Conservation (phyloP, 2,888 invertebrate species). For the Cremastobaeus sp. region DNA sequence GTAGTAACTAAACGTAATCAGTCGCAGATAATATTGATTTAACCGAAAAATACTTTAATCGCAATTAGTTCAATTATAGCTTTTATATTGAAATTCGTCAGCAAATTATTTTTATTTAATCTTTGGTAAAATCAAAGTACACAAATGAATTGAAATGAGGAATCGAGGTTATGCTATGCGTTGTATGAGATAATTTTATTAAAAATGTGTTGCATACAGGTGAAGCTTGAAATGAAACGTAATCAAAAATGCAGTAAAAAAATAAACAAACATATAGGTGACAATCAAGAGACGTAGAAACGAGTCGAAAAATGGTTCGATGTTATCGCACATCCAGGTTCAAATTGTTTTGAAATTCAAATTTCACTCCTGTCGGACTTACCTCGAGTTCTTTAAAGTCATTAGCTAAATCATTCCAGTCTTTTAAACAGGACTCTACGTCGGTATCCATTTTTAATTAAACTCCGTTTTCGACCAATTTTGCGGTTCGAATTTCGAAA, state of each 20-base stretch:
- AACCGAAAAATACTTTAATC: no score
- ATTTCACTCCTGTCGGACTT: constrained; percentile 65
- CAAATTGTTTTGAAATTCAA: constrained; percentile 29
- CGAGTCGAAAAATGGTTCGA: not conserved
- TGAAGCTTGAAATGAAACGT: not conserved
- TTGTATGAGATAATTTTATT: no score
- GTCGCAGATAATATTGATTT: no score
- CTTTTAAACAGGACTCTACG: constrained; percentile 81
- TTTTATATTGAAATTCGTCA: no score
- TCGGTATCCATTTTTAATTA: constrained; percentile 80
- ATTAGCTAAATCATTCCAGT: constrained; percentile 88
- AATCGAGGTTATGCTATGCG: constrained; percentile 16
- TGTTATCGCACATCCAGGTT: not conserved
- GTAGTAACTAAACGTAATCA: no score
- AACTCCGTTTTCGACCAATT: constrained; percentile 3
- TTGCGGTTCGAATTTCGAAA: constrained; percentile 11
- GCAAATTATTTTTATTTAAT: no score
- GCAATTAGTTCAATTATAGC: no score
- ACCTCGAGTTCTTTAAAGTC: constrained; percentile 92
- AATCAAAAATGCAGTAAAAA: not conserved
- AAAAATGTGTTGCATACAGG: not conserved
- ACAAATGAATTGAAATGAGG: not conserved
- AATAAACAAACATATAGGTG: not conserved
- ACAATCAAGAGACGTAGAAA: constrained; percentile 5
- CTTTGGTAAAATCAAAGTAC: no score